Conservation (phyloP, 1,140 invertebrate species). For the Eulimnadia texana region DNA sequence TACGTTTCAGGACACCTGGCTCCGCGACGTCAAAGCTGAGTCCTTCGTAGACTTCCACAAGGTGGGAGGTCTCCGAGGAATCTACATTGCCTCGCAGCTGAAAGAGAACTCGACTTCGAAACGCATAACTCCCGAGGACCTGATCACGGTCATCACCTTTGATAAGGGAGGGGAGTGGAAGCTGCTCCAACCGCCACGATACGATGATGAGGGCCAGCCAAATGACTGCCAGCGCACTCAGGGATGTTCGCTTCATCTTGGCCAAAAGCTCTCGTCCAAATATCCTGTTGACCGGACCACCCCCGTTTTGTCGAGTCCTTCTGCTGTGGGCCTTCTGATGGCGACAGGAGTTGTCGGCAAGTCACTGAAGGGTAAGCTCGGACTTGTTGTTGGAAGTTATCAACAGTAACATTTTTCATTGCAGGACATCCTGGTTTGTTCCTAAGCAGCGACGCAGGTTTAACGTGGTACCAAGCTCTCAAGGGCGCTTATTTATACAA, state of each 20-base stretch:
- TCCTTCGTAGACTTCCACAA: constrained; percentile 79
- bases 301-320: constrained; percentile 71
- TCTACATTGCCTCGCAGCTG: constrained; percentile 77
- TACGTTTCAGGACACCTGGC: constrained; percentile 63
- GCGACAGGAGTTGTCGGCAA: constrained; percentile 64
- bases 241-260: constrained; percentile 68
- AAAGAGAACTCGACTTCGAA: constrained; percentile 30
- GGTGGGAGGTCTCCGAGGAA: constrained; percentile 67
- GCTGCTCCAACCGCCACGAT: constrained; percentile 45
- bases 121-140: constrained; percentile 49
- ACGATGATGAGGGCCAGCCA: constrained; percentile 46
- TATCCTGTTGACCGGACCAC: constrained; percentile 60
- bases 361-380: constrained; percentile 56
- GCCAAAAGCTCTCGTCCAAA: constrained; percentile 65
- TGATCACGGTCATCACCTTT: constrained; percentile 68
- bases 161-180: constrained; percentile 75
- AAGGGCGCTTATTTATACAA: constrained; percentile 75
- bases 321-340: constrained; percentile 73
- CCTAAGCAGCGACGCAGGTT: constrained; percentile 65
- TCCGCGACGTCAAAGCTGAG: constrained; percentile 57
- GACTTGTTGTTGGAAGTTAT: constrained; percentile 65
- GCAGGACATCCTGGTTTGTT: constrained; percentile 55
- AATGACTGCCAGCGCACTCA: constrained; percentile 41
- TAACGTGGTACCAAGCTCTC: constrained; percentile 62
- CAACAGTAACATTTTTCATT: neutral